Base-by-base conservation (phyloP, 1,140 invertebrate genomes). In the Cotesia chilonis region DNA sequence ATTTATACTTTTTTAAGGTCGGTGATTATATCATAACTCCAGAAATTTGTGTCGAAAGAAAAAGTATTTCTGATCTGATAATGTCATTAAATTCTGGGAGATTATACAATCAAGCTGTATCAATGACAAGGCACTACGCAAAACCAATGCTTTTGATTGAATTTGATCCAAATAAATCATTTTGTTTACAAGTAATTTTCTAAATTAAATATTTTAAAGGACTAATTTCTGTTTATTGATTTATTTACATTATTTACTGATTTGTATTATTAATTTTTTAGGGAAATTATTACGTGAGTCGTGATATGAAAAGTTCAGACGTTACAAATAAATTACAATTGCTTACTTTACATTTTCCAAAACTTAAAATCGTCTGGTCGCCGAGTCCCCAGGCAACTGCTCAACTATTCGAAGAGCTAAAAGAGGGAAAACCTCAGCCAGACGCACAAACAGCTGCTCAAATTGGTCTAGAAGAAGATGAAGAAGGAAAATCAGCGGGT, bases 21-120 rank as follows among this genome's bases (percentile, higher is more conserved):
- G 97, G 97, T 1, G 98, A 99, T 87, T 99, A 99, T 82, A 97
- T 99, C 78, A 87, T 99, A 1, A 97, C 97, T 0, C 95, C 96
- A 0, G 96, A 99, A 35, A 95, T 99, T 77, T 98, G 95, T 81
- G 92, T 99, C 3, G 98, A 99, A 87, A 89, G 98, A 4, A 99
- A 99, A 88, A 98, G 96, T 71, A 91, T 99, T 35, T 96, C 95
- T 37, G 98, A 99, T 92, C 88, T 99, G 70, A 97, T 99, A 83
- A 96, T 96, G 12, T 99, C 97, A 0, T 87, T 99, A 12, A 95
- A 96, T 84, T 96, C 92, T 71, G 98, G 98, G 0, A 91, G 98
- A 67, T 89, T 99, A 41, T 99, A 98, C 83, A 96, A 95, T 82
- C 98, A 99, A 86, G 94, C 94, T 60, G 91, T 94, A 60, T 91